phyloP scores from a whole-genome alignment of 2,113 vertebrate species.

The Agelaius tricolor region DNA sequence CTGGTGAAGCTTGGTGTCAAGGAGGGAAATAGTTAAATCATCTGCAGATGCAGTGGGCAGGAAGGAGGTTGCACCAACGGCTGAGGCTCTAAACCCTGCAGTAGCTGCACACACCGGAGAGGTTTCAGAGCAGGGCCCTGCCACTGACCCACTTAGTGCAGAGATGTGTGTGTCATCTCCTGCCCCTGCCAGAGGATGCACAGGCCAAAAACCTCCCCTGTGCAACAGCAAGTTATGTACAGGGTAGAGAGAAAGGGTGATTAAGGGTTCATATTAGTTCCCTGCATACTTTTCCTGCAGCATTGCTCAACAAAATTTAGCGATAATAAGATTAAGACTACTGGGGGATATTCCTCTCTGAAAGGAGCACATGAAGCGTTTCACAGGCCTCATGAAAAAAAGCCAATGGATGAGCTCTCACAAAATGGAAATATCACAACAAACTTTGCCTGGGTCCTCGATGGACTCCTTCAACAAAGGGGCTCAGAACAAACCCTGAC shows the following conservation, averaged over 20 bases:
- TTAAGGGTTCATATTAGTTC: neutral
- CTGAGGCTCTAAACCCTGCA: neutral
- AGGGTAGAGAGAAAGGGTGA: neutral
- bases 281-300: neutral
- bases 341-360: neutral
- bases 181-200: neutral
- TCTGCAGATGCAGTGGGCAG: neutral
- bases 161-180: neutral
- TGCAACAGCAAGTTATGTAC: fast-evolving
- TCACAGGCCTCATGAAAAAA: neutral
- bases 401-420: neutral
- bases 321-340: neutral
- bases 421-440: neutral
- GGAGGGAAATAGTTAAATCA: neutral
- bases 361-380: neutral
- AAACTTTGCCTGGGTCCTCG: neutral
- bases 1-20: neutral
- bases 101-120: neutral
- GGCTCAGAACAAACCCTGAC: neutral
- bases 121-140: neutral
- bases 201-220: neutral
- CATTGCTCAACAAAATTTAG: neutral
- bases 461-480: neutral
- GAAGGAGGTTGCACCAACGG: neutral
- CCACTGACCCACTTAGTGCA: neutral